phyloP scores from a whole-genome alignment of 2,113 vertebrate species.

The Epinephelus cyanopodus region DNA sequence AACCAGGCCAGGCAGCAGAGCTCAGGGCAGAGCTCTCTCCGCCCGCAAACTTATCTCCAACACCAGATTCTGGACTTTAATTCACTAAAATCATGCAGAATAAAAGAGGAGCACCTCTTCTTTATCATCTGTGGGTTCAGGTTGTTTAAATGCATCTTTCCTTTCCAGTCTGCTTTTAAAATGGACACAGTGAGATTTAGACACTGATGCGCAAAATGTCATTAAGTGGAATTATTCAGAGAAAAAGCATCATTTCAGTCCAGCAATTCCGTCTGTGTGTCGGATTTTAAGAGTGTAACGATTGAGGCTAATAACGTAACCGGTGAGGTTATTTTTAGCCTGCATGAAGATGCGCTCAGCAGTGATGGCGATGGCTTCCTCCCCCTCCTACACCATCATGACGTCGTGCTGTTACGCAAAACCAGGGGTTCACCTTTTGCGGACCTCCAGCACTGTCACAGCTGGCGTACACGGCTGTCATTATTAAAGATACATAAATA shows the following conservation, averaged over 20 bases:
- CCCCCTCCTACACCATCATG: slow-evolving; percentile 69
- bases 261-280: background rate
- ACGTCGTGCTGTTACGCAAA: slow-evolving; percentile 80
- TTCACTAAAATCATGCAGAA: background rate
- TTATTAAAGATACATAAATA: background rate
- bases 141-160: background rate
- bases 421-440: slow-evolving; percentile 79
- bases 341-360: slow-evolving; percentile 62
- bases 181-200: background rate
- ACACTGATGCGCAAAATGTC: background rate
- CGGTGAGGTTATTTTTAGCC: slow-evolving; percentile 75
- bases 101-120: background rate
- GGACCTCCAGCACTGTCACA: slow-evolving; percentile 44
- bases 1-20: slow-evolving; percentile 74
- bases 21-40: slow-evolving; percentile 48
- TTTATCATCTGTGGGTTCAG: background rate
- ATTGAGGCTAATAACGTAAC: slow-evolving; percentile 61
- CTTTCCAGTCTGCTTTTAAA: no score
- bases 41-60: background rate
- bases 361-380: slow-evolving; percentile 68
- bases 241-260: background rate
- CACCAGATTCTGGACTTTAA: background rate
- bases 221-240: background rate
- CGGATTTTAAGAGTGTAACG: slow-evolving; percentile 25
- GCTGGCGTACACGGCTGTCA: background rate